A percentile compares a stretch with the other conserved stretches of the same genome.
Conservation (phyloP, 2,113 vertebrate species). For the Macroglossus sobrinus region DNA sequence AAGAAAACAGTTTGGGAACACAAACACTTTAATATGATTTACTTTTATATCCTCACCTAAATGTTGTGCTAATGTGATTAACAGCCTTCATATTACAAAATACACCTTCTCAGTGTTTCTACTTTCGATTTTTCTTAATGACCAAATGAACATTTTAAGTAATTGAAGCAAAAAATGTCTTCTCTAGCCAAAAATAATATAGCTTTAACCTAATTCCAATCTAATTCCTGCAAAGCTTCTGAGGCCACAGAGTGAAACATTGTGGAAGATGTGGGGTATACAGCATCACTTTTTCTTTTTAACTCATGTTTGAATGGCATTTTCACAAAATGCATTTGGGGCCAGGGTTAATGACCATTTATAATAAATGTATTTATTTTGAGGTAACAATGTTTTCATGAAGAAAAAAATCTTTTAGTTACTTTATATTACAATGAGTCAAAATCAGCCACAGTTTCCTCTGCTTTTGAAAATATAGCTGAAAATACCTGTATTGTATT, state of each 20-base stretch:
- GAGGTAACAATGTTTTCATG: background rate
- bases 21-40: background rate
- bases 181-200: background rate
- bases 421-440: background rate
- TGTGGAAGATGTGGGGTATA: background rate
- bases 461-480: background rate
- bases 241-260: background rate
- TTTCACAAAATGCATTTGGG: background rate
- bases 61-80: background rate
- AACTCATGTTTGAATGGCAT: background rate
- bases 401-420: background rate
- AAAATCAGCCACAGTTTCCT: background rate
- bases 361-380: constrained; percentile 22
- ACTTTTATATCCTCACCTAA: background rate
- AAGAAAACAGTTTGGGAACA: background rate
- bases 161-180: background rate
- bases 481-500: background rate
- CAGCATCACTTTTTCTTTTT: background rate
- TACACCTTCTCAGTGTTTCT: background rate
- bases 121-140: background rate
- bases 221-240: background rate
- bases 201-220: background rate
- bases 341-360: background rate
- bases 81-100: background rate
- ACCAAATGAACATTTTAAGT: background rate